These are phyloP conservation scores for Esperia sulphurella DNA, from an alignment of 2,888 invertebrate species.

Conservation along the genomic window DNA sequence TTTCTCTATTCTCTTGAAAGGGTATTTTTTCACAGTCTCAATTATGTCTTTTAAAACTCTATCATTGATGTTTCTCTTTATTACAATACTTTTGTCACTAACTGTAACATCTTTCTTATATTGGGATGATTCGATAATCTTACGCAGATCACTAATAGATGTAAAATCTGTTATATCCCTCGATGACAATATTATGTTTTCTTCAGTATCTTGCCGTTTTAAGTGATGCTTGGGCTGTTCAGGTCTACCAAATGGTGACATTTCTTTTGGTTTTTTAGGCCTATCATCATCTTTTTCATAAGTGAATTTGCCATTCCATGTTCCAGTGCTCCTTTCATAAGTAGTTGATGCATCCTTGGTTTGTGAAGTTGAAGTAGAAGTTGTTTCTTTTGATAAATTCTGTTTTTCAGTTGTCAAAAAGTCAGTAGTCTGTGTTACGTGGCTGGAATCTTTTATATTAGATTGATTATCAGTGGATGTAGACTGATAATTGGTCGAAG, in stretches of 20 bases:
- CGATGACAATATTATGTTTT: conserved; percentile 70
- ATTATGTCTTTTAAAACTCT: conserved; percentile 68
- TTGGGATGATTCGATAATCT: conserved; percentile 66
- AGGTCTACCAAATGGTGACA: conserved; percentile 64
- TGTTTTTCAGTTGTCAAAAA: conserved; percentile 68
- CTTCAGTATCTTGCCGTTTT: conserved; percentile 70
- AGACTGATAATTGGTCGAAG: conserved; percentile 39
- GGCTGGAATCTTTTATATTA: conserved; percentile 40
- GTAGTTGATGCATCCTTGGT: conserved; percentile 65
- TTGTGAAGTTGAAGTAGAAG: conserved; percentile 35
- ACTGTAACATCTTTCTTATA: conserved; percentile 65
- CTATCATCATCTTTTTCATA: conserved; percentile 72
- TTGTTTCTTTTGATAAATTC: conserved; percentile 65
- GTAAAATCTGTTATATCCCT: conserved; percentile 73
- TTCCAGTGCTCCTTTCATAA: conserved; percentile 69
- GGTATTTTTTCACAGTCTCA: conserved; percentile 72
- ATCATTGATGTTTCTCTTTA: conserved; percentile 69
- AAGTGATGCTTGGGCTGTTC: conserved; percentile 65
- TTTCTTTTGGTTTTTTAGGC: conserved; percentile 60
- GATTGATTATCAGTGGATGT: conserved; percentile 44
- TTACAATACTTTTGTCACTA: conserved; percentile 70
- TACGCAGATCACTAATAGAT: conserved; percentile 67
- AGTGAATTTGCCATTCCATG: conserved; percentile 79
- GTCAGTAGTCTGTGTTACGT: conserved; percentile 51
- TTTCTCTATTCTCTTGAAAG: conserved; percentile 71